Base-by-base conservation (phyloP, 53 echinoderm and acorn worm genomes). In the Patiria pectinifera region DNA sequence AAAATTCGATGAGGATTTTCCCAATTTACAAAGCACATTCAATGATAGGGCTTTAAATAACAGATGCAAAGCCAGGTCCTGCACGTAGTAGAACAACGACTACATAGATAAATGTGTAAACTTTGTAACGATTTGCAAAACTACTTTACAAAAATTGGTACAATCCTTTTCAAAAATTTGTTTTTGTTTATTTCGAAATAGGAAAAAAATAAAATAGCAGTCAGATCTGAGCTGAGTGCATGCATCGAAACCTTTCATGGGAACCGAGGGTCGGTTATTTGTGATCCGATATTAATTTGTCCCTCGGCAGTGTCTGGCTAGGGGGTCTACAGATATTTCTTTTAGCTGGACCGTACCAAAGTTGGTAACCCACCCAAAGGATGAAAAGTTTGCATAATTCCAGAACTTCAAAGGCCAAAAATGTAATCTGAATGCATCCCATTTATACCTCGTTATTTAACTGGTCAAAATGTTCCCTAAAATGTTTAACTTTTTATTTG, bases 281-380 rank as follows among this genome's bases (percentile, higher is more conserved):
- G 80, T 22, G 69, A 90, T 80, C 10, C 26, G 81, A 90, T 80
- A 69, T 45, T 81, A 90, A 90, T 90, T 90, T 81, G 44, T 81
- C 81, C 90, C 90, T 90, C 81, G 90, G 81, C 90, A 66, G 90
- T 90, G 15, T 66, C 90, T 43, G 45, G 45, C 80, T 48, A 69
- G 80, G 81, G 90, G 90, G 69, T 66, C 45, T 81, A 77, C 81
- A 66, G 60, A 90, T 80, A 69, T 80, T 80, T 90, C 70, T 88
- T 46, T 46, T 5, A 80, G 25, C n/a, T 21, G 80, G 90, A 45
- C 18, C 62, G n/a, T 6, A 47, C 81, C 90, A 66, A 80, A 80
- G 21, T 66, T 63, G 48, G 13, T 66, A 81, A 22, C 23, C 45
- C 90, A 21, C 62, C 81, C 45, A 63, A 77, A 81, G 46, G 47